Percentiles rank a stretch among this genome's conserved stretches.
Evolutionary conservation across 2,888 invertebrate species (phyloP).

Genomic region (Phania funesta): DNA sequence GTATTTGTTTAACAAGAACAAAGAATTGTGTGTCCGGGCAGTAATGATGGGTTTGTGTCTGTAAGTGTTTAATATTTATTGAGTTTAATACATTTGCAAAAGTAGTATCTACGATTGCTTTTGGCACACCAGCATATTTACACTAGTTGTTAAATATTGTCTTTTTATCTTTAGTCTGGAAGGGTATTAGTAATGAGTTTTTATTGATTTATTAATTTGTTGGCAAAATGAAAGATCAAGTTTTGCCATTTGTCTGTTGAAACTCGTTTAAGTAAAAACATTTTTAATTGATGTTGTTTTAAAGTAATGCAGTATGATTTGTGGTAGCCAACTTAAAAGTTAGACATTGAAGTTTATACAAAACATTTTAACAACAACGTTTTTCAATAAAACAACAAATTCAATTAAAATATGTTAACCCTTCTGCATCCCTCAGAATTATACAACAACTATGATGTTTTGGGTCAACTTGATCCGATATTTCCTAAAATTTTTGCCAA

Average conservation of each 20-base stretch:
- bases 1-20: slow-evolving; percentile 47
- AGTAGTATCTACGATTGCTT: background rate
- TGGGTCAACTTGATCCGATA: no score
- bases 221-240: slow-evolving; percentile 1
- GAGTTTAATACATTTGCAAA: slow-evolving; percentile 13
- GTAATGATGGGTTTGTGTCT: background rate
- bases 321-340: background rate
- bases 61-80: background rate
- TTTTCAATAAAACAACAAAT: no score
- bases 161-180: background rate
- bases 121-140: slow-evolving; percentile 27
- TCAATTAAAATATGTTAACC: no score
- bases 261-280: background rate
- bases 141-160: slow-evolving; percentile 2
- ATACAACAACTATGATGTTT: no score
- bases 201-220: slow-evolving; percentile 42
- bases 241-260: slow-evolving; percentile 25
- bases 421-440: no score
- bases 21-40: slow-evolving; percentile 1
- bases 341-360: background rate
- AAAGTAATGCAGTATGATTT: slow-evolving; percentile 2
- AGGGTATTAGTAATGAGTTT: slow-evolving; percentile 1
- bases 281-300: slow-evolving; percentile 12
- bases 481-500: no score
- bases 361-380: no score